Base-by-base conservation (phyloP, 2,113 vertebrate genomes). In the Corvus hawaiiensis region DNA sequence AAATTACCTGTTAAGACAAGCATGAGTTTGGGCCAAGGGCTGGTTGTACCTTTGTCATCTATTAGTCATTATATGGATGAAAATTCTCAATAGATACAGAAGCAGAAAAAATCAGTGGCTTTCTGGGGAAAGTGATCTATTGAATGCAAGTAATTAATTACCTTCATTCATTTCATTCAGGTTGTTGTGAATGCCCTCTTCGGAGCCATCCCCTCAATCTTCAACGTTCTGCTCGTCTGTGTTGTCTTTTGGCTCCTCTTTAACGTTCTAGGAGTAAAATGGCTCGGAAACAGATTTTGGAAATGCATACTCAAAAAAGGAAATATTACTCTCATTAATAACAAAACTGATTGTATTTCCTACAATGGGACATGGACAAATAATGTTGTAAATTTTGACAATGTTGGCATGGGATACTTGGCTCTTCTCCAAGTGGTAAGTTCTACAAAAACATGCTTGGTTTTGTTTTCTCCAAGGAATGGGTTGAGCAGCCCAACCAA, bases 211-310 rank as follows among this genome's bases (percentile, higher is more conserved):
- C 98, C 98, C 26, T 98, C 98, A 20, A 98, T 98, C 90, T 24
- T 98, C 84, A 98, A 98, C 0, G 98, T 98, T 55, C 81, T 98
- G 75, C 97, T 98, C 2, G 98, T 98, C 92, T 98, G 98, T 44
- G 13, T 98, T 84, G 98, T 98, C 73, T 98, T 98, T 96, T 98
- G 98, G 98, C 97, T 98, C 89, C 97, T 97, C n/a, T 98, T 98
- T 90, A 98, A 98, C 17, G 97, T 98, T 56, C 72, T 96, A 58
- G 98, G 98, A 93, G 97, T 98, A 28, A 95, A 93, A 68, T 90
- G 97, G 11, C 93, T 98, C 33, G 95, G 97, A 56, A 94, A 87
- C 44, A 97, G 64, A 33, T 98, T 98, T 96, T 93, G 39, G 10
- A 97, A 76, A 84, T 97, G 98, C 10, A 1, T 44, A 11, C 68